Conservation (phyloP, 2,113 vertebrate genomes). For the Strix aluco region DNA sequence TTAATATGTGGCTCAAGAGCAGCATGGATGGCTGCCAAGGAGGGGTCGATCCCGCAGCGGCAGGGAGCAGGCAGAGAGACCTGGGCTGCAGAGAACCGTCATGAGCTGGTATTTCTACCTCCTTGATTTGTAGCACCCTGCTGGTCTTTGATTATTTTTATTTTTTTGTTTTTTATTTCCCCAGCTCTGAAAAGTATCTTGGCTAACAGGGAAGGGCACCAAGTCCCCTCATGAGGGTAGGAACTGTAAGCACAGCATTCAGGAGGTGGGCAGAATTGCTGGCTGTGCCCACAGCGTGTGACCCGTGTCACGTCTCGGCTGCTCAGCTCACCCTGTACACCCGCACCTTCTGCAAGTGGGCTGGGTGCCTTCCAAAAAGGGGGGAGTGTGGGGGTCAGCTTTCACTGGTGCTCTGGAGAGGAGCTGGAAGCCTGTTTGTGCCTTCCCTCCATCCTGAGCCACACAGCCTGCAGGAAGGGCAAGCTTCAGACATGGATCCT, state of each 20-base stretch:
- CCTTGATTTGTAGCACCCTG: neutral
- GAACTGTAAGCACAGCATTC: neutral
- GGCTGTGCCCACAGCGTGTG: fast-evolving
- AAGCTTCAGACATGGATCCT: neutral
- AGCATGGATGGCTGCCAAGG: neutral
- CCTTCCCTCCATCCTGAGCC: neutral
- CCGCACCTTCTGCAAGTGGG: neutral
- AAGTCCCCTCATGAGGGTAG: neutral
- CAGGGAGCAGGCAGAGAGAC: neutral
- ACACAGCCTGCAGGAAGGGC: fast-evolving
- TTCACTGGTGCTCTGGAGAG: neutral
- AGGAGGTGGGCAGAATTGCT: neutral
- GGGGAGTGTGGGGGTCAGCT: fast-evolving
- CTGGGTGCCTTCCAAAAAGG: neutral
- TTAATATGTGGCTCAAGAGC: neutral
- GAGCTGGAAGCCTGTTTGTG: neutral
- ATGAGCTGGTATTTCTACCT: neutral
- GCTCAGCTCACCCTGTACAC: neutral
- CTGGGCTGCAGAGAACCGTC: neutral
- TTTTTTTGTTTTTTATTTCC: neutral
- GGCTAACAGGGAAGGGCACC: neutral
- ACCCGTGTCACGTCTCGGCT: fast-evolving
- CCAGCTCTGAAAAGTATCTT: neutral
- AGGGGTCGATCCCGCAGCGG: fast-evolving
- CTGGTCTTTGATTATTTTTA: neutral